These are phyloP conservation scores for Melikaiella ostensackeni DNA, from an alignment of 2,888 invertebrate species.

Conservation along the genomic window DNA sequence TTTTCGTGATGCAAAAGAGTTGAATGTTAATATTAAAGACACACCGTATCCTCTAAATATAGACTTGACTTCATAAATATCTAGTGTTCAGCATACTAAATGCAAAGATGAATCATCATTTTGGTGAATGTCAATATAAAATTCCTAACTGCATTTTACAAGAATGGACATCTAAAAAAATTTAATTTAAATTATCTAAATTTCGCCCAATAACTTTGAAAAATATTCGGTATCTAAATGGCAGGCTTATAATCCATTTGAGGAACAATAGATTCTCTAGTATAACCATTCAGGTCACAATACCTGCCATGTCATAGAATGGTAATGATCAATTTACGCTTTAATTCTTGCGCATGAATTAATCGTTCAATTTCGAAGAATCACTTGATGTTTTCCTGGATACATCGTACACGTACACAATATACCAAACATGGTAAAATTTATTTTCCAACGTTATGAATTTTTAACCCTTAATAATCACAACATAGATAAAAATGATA, in stretches of 20 bases:
- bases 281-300: slow-evolving; percentile 47
- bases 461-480: background rate
- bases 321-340: slow-evolving; percentile 61
- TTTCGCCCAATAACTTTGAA: background rate
- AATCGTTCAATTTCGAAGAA: slow-evolving; percentile 61
- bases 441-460: background rate
- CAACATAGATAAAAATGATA: background rate
- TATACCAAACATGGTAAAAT: background rate
- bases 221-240: slow-evolving; percentile 25
- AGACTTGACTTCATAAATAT: slow-evolving; percentile 36
- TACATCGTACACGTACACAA: background rate
- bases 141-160: background rate
- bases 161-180: background rate
- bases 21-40: slow-evolving; percentile 25
- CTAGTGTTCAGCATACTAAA: slow-evolving; percentile 32
- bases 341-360: slow-evolving; percentile 62
- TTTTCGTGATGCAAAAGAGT: slow-evolving; percentile 1
- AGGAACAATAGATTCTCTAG: slow-evolving; percentile 8
- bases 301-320: slow-evolving; percentile 63
- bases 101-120: slow-evolving; percentile 30
- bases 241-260: background rate
- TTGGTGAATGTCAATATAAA: slow-evolving; percentile 2
- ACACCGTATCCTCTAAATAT: slow-evolving; percentile 32
- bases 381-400: slow-evolving; percentile 50
- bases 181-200: background rate